A percentile compares a stretch with the other conserved stretches of the same genome.
Evolutionary conservation across 2,888 invertebrate genomes (phyloP).

Genomic region (Sinopyrophorus schimmeli): DNA sequence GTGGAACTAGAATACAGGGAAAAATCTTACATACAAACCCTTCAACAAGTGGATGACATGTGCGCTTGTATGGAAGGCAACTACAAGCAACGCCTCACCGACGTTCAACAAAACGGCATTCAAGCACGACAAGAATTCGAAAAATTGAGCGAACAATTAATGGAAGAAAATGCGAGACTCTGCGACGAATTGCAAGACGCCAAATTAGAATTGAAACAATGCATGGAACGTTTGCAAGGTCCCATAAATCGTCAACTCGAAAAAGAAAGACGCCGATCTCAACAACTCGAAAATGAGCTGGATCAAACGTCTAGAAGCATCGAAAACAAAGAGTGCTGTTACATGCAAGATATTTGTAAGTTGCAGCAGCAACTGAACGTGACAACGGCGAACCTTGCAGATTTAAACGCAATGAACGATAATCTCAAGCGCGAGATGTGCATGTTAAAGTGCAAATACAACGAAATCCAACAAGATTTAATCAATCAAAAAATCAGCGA

Average conservation of each 20-base stretch:
- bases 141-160: slow-evolving; percentile 41
- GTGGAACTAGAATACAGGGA: slow-evolving; percentile 67
- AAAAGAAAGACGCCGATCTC: slow-evolving; percentile 40
- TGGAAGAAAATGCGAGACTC: slow-evolving; percentile 45
- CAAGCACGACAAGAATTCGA: slow-evolving; percentile 26
- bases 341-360: slow-evolving; percentile 42
- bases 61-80: slow-evolving; percentile 14
- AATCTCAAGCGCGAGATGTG: slow-evolving; percentile 44
- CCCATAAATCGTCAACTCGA: slow-evolving; percentile 42
- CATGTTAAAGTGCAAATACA: slow-evolving; percentile 43
- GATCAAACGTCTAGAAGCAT: slow-evolving; percentile 31
- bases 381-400: slow-evolving; percentile 43
- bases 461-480: slow-evolving; percentile 49
- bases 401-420: slow-evolving; percentile 44
- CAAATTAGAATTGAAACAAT: slow-evolving; percentile 48
- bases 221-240: slow-evolving; percentile 49
- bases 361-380: slow-evolving; percentile 46
- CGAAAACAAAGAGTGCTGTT: slow-evolving; percentile 37
- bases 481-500: slow-evolving; percentile 52
- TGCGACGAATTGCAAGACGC: slow-evolving; percentile 48
- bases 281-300: slow-evolving; percentile 46
- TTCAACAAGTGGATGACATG: slow-evolving; percentile 69
- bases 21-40: slow-evolving; percentile 69
- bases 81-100: slow-evolving; percentile 11
- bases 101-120: slow-evolving; percentile 10